Evolutionary conservation across 2,797 vertebrate species (phyloP).

Genomic region (Thaleichthys pacificus): DNA sequence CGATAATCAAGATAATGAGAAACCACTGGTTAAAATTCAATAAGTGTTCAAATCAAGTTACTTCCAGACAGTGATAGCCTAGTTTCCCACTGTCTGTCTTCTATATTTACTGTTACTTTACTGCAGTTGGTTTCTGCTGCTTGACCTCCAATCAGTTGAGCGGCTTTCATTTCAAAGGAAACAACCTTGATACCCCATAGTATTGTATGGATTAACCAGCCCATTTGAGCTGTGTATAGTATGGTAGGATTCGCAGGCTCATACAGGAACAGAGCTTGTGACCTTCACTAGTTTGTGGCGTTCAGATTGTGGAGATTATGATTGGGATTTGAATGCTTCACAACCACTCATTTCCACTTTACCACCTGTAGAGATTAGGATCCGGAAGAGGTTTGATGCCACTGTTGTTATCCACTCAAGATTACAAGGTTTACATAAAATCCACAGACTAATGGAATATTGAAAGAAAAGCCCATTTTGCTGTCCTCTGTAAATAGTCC

Average conservation of each 20-base stretch:
- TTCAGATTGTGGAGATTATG: neutral
- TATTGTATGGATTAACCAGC: neutral
- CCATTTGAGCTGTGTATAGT: neutral
- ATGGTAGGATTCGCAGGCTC: neutral
- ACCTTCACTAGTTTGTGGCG: neutral
- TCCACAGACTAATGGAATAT: too few relatives aligned
- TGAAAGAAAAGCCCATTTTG: neutral
- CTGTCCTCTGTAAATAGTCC: neutral
- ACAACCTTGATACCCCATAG: neutral
- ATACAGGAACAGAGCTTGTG: neutral
- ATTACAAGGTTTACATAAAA: conserved; percentile 2
- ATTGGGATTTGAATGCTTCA: conserved; percentile 1
- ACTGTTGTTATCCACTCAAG: neutral
- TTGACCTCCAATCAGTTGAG: neutral
- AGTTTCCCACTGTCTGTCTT: too few relatives aligned
- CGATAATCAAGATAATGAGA: too few relatives aligned
- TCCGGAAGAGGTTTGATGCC: neutral
- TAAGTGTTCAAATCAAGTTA: too few relatives aligned
- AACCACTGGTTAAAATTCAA: too few relatives aligned
- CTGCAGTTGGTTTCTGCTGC: neutral
- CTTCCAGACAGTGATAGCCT: too few relatives aligned
- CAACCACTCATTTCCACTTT: neutral
- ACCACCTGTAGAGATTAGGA: conserved; percentile 2
- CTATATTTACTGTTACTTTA: neutral
- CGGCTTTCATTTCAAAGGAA: neutral